Evolutionary conservation across 1,140 invertebrate genomes (phyloP), one percentile per base, ranked within the genome.

Genomic region (Drosophila albomicans): DNA sequence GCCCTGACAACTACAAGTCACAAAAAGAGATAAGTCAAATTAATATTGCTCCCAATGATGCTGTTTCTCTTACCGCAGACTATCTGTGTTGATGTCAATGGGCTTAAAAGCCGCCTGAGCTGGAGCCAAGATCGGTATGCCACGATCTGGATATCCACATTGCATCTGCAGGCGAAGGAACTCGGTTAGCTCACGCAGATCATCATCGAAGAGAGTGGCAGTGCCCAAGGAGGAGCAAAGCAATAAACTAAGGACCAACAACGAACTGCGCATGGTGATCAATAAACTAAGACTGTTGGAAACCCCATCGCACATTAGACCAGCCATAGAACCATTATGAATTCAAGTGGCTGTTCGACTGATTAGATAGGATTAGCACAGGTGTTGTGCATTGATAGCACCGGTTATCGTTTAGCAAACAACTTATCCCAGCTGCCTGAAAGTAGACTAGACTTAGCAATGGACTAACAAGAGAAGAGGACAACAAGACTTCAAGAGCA

Each of bases 81-180:
- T 72, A 13, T 68, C 59, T 0, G 71, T 56, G 1, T 38, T 49
- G 0, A 57, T 48, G 8, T 59, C 35, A 0, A 92, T 30, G 5
- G 78, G 41, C 8, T 75, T 70, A 41, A 74, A 89, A 46, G 74
- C 54, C 10, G 71, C 5, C 28, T 81, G 56, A 43, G 78, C 78
- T 1, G 91, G 91, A 11, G 85, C 91, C 32, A 92, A 38, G 5
- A 91, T 45, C 1, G 91, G 91, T 25, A 92, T 74, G 3, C 91
- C 85, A 3, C 58, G 66, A 1, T 45, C 59, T 0, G 79, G 75
- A 66, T 91, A 92, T 1, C 91, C 91, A 64, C 91, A 92, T n/a
- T 63, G 79, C 91, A 92, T 91, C 67, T 92, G 91, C 25, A 91
- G 45, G 1, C 88, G 78, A 15, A 92, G 11, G 38, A 91, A 92